Evolutionary conservation across 2,888 invertebrate genomes (phyloP).

Genomic region (Temnothorax ravouxi): DNA sequence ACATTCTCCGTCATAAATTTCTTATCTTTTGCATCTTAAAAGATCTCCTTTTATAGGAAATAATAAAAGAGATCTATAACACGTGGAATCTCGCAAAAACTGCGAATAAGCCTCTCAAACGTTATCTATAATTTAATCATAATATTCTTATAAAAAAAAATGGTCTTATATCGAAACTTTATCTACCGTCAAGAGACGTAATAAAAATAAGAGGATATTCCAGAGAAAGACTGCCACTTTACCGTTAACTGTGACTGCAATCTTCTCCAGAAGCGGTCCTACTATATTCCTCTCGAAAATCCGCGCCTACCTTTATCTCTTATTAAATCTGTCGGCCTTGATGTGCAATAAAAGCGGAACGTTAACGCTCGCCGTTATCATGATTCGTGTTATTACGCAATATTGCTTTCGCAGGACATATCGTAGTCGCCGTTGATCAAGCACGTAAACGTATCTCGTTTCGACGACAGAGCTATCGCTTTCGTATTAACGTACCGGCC

Average conservation of each 20-base stretch:
- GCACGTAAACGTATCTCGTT: constrained; percentile 40
- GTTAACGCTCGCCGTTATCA: constrained; percentile 38
- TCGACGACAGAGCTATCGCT: constrained; percentile 37
- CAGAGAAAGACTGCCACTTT: not conserved
- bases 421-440: constrained; percentile 26
- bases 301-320: constrained; percentile 27
- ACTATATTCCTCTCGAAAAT: constrained; percentile 14
- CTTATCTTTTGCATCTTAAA: not conserved
- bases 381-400: constrained; percentile 42
- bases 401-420: constrained; percentile 42
- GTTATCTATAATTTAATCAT: constrained; percentile 28
- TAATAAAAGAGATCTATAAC: not conserved
- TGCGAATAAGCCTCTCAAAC: constrained; percentile 9
- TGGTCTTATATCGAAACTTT: not conserved
- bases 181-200: constrained; percentile 9
- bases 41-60: constrained; percentile 8
- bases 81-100: not conserved
- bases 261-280: not conserved
- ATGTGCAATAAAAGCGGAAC: constrained; percentile 40
- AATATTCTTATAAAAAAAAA: not conserved
- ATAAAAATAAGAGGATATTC: constrained; percentile 14
- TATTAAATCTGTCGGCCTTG: constrained; percentile 30
- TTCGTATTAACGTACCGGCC: not conserved
- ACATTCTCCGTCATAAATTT: not conserved
- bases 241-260: not conserved